A percentile compares a stretch with the other conserved stretches of the same genome.
Evolutionary conservation across 2,888 invertebrate species (phyloP).

Genomic region (Bugula neritina): DNA sequence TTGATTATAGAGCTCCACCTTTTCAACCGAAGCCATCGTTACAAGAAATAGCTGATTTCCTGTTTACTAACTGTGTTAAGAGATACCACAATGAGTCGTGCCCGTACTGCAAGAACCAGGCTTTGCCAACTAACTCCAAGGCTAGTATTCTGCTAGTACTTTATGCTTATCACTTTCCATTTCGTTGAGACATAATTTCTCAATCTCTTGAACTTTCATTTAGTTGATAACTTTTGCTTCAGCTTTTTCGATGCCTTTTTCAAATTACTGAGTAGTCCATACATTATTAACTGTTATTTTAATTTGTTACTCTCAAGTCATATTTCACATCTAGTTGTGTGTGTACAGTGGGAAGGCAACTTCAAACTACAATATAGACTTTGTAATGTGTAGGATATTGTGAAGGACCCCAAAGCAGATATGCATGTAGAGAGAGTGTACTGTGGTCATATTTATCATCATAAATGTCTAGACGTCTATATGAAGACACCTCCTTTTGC

Average conservation of each 20-base stretch:
- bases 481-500: conserved; percentile 70
- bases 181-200: too few relatives aligned
- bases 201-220: conserved; percentile 3
- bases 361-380: too few relatives aligned
- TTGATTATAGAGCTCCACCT: conserved; percentile 53
- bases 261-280: neutral
- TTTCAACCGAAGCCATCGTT: conserved; percentile 64
- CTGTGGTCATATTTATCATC: conserved; percentile 69
- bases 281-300: neutral
- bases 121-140: conserved; percentile 60
- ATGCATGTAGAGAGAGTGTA: conserved; percentile 65
- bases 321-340: too few relatives aligned
- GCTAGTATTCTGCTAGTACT: too few relatives aligned
- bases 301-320: too few relatives aligned
- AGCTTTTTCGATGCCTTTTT: neutral
- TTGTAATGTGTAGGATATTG: conserved; percentile 54
- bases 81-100: conserved; percentile 62
- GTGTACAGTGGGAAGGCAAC: too few relatives aligned
- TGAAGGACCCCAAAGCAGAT: conserved; percentile 60
- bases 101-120: conserved; percentile 61
- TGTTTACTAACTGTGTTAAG: conserved; percentile 61
- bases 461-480: conserved; percentile 63
- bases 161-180: too few relatives aligned
- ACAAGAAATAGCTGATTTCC: conserved; percentile 60
- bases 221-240: neutral